These are phyloP conservation scores for Typhlichthys subterraneus DNA, from an alignment of 2,797 vertebrate species.

Conservation along the genomic window DNA sequence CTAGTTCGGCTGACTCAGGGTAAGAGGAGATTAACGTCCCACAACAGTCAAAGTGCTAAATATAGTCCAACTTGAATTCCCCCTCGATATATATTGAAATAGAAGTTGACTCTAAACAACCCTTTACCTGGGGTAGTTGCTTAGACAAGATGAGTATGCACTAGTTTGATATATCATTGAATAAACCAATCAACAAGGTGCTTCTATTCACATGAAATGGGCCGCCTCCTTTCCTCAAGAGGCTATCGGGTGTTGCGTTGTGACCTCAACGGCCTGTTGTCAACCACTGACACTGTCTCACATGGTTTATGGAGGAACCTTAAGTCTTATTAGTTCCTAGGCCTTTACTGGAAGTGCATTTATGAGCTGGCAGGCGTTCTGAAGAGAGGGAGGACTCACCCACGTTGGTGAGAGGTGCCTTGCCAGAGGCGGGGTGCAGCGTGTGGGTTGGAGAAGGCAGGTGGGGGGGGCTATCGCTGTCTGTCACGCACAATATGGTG, in stretches of 20 bases:
- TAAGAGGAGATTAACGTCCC: slow-evolving; percentile 49
- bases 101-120: slow-evolving; percentile 12
- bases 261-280: background rate
- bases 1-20: slow-evolving; percentile 52
- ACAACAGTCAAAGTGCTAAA: slow-evolving; percentile 58
- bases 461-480: slow-evolving; percentile 85
- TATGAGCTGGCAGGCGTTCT: slow-evolving; percentile 36
- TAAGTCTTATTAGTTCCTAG: slow-evolving; percentile 26
- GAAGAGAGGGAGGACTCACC: slow-evolving; percentile 81
- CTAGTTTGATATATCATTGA: slow-evolving; percentile 4
- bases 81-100: slow-evolving; percentile 18
- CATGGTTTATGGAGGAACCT: slow-evolving; percentile 18
- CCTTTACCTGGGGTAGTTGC: background rate
- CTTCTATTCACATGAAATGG: background rate
- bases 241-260: background rate
- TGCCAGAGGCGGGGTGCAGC: slow-evolving; percentile 79
- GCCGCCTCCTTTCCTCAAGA: slow-evolving; percentile 11
- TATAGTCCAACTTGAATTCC: slow-evolving; percentile 48
- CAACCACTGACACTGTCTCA: slow-evolving; percentile 10
- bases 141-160: slow-evolving; percentile 5
- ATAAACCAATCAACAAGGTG: background rate
- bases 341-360: slow-evolving; percentile 32
- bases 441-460: slow-evolving; percentile 87
- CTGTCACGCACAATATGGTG: slow-evolving; percentile 82
- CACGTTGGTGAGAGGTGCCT: slow-evolving; percentile 86